Evolutionary conservation across 2,797 vertebrate species (phyloP), one percentile per base, ranked within the genome.

Genomic region (Octomys mimax): DNA sequence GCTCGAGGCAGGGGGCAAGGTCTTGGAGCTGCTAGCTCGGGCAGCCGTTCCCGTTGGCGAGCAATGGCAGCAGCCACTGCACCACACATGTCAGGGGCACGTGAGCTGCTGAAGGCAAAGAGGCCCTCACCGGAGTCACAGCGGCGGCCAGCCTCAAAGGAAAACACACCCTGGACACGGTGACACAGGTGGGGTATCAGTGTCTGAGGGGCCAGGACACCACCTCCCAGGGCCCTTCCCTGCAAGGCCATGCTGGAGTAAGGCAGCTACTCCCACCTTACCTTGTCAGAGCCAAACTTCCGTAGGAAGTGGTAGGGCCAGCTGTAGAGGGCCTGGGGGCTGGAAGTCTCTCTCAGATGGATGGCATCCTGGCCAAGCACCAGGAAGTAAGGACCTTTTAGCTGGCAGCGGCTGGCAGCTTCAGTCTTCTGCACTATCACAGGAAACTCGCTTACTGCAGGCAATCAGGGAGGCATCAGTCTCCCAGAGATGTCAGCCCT

Each of bases 221-320:
- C 10, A 33, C 77, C 57, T 8, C 77, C 33, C n/a, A 1, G 18
- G 16, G 18, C 64, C 54, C n/a, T 49, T 61, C 22, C 36, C 9
- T 13, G 22, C 6, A 39, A 64, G 52, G 83, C 46, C 73, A 36
- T 8, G 18, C 26, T 13, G 75, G 31, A 54, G 31, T 14, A 3
- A 24, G 42, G 31, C 71, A 26, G 79, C 46, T 24, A 31, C 57
- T 28, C 36, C 79, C 79, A 26, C 75, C 95, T 97, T 98, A 99
- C 99, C 99, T 99, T 99, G 93, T 99, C 98, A 22, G 98, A 98
- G 95, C 99, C 99, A 54, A 99, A 99, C 97, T 99, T 99, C 64
- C 99, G 99, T 61, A 99, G 97, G 84, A 99, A 98, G 19, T 75
- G 93, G 94, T 99, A 99, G 2, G 99, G 99, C 99, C 99, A 99